Evolutionary conservation across 2,113 vertebrate species (phyloP).

Genomic region (Dendropsophus ebraccatus): DNA sequence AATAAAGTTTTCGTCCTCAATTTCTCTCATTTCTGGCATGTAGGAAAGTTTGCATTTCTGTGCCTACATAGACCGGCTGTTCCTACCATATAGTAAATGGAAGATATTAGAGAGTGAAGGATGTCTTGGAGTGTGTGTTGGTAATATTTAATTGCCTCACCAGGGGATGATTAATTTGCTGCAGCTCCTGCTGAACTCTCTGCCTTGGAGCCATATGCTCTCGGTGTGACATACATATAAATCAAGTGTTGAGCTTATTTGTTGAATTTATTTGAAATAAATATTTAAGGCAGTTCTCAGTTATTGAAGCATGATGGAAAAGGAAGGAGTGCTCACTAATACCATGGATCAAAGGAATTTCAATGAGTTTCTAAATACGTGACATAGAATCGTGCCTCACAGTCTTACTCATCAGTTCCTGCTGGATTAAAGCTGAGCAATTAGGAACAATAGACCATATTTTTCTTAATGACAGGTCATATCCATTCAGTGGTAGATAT

Average conservation of each 20-base stretch:
- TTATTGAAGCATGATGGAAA: conserved; percentile 47
- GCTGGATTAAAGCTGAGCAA: conserved; percentile 17
- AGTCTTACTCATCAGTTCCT: conserved; percentile 23
- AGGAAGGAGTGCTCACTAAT: conserved; percentile 37
- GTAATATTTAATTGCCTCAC: conserved; percentile 60
- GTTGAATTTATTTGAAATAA: conserved; percentile 54
- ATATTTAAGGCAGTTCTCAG: conserved; percentile 49
- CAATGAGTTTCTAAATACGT: conserved; percentile 28
- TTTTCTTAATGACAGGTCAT: conserved; percentile 5
- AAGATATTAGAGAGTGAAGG: conserved; percentile 35
- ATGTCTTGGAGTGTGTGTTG: conserved; percentile 45
- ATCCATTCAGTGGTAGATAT: neutral
- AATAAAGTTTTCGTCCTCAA: neutral
- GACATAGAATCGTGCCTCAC: conserved; percentile 6
- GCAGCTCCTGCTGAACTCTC: conserved; percentile 50
- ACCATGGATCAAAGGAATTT: conserved; percentile 53
- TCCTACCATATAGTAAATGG: conserved; percentile 21
- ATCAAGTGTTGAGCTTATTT: conserved; percentile 55
- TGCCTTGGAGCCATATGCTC: conserved; percentile 58
- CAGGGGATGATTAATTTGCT: conserved; percentile 60
- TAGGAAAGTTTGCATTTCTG: neutral
- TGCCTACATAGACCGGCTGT: conserved; percentile 16
- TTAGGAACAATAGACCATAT: neutral
- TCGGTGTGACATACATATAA: conserved; percentile 55
- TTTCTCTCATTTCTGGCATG: neutral